Percentiles rank a stretch among this genome's conserved stretches.
phyloP scores from a whole-genome alignment of 2,113 vertebrate genomes.

The Carassius auratus region DNA sequence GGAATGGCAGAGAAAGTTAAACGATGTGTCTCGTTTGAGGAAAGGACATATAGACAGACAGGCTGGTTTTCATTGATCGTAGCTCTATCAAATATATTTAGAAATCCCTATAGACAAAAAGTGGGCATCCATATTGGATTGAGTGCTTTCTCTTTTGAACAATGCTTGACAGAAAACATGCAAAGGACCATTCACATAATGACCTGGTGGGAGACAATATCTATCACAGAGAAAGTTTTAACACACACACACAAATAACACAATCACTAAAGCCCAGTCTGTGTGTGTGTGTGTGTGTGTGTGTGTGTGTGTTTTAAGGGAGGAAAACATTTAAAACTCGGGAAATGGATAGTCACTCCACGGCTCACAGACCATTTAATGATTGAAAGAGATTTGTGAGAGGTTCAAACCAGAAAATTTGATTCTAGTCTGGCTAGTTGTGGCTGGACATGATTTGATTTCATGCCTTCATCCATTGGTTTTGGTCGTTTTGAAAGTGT shows the following conservation, averaged over 20 bases:
- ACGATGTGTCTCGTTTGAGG: not conserved
- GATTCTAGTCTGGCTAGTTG: constrained; percentile 53
- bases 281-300: not conserved
- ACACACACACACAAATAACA: constrained; percentile 54
- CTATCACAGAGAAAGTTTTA: constrained; percentile 65
- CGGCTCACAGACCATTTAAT: constrained; percentile 57
- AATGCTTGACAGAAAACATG: constrained; percentile 46
- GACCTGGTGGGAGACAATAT: constrained; percentile 64
- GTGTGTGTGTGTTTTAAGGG: not conserved
- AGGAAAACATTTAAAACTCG: constrained; percentile 43
- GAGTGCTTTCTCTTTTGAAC: constrained; percentile 50
- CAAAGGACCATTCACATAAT: constrained; percentile 61
- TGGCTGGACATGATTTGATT: constrained; percentile 68
- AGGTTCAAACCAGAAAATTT: constrained; percentile 65
- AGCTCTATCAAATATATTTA: not conserved
- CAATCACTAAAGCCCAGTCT: constrained; percentile 41
- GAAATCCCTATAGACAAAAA: constrained; percentile 26
- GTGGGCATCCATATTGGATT: constrained; percentile 28
- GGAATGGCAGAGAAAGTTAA: constrained; percentile 15
- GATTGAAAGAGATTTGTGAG: constrained; percentile 69
- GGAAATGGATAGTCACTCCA: constrained; percentile 50
- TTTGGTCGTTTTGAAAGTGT: not conserved
- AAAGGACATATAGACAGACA: not conserved
- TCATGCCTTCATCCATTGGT: constrained; percentile 32
- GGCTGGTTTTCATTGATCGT: constrained; percentile 17